Evolutionary conservation across 2,113 vertebrate genomes (phyloP).

Genomic region (Rhynchomys soricoides): DNA sequence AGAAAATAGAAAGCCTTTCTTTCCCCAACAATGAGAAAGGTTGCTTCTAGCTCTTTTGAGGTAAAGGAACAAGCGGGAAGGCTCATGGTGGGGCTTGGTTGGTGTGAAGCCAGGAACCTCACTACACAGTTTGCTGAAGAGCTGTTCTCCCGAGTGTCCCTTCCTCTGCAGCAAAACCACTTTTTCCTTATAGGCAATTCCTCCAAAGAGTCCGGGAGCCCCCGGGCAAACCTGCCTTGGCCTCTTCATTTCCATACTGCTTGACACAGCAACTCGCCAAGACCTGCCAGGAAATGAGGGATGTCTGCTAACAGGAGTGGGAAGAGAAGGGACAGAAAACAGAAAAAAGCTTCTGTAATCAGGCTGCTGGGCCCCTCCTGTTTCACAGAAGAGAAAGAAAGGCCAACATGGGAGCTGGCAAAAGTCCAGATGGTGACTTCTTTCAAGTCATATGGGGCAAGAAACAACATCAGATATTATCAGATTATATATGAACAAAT

Average conservation of each 20-base stretch:
- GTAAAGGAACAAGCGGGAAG: not conserved
- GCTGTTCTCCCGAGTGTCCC: constrained; percentile 51
- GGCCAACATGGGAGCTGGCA: not conserved
- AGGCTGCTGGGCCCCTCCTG: rapidly evolving
- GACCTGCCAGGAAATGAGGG: not conserved
- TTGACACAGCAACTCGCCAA: not conserved
- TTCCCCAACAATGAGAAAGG: constrained; percentile 14
- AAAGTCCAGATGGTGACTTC: not conserved
- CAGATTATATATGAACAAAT: not conserved
- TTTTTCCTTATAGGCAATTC: constrained; percentile 28
- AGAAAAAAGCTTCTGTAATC: not conserved
- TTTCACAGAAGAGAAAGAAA: not conserved
- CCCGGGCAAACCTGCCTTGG: rapidly evolving
- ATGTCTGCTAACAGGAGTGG: not conserved
- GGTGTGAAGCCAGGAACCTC: not conserved
- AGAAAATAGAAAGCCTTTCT: constrained; percentile 65
- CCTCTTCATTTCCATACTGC: not conserved
- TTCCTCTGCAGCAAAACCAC: constrained; percentile 64
- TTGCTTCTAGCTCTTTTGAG: constrained; percentile 31
- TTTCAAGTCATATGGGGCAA: not conserved
- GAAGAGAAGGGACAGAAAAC: not conserved
- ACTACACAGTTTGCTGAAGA: constrained; percentile 47
- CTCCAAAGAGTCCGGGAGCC: not conserved
- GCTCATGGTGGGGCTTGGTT: not conserved
- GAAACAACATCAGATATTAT: not conserved